Percentiles rank a stretch among this genome's conserved stretches.
These are phyloP conservation scores for Betta splendens DNA, from an alignment of 2,797 vertebrate genomes.

Conservation along the genomic window DNA sequence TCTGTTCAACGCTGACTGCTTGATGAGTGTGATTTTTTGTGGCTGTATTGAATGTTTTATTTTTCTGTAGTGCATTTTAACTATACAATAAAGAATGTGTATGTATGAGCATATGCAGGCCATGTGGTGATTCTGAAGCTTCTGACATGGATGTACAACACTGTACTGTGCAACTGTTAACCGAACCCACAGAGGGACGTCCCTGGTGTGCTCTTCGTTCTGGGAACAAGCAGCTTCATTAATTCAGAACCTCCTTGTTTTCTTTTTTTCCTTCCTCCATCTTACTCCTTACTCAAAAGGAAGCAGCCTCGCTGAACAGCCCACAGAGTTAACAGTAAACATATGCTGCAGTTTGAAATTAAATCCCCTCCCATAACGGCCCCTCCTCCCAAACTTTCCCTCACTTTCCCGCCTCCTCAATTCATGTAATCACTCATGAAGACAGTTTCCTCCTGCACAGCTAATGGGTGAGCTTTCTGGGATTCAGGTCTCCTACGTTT, in stretches of 20 bases:
- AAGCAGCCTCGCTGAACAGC: slow-evolving; percentile 14
- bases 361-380: slow-evolving; percentile 51
- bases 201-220: slow-evolving; percentile 22
- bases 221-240: slow-evolving; percentile 32
- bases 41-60: too few relatives aligned
- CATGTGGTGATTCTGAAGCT: slow-evolving; percentile 14
- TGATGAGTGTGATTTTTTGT: not conserved
- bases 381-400: slow-evolving; percentile 22
- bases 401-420: slow-evolving; percentile 31
- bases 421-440: slow-evolving; percentile 49
- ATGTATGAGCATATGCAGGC: slow-evolving; percentile 25
- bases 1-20: slow-evolving; percentile 31
- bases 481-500: slow-evolving; percentile 57
- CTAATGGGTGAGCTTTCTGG: slow-evolving; percentile 47
- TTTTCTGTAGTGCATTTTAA: too few relatives aligned
- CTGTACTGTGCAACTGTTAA: slow-evolving; percentile 4
- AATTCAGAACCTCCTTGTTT: not conserved
- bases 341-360: slow-evolving; percentile 60
- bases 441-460: slow-evolving; percentile 35
- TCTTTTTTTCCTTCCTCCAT: slow-evolving; percentile 1
- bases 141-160: slow-evolving; percentile 18
- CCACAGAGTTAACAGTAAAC: slow-evolving; percentile 52
- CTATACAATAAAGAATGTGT: not conserved
- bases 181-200: slow-evolving; percentile 6
- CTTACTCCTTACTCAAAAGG: slow-evolving; percentile 11